Evolutionary conservation across 2,888 invertebrate genomes (phyloP).

Genomic region (Xylota segnis): DNA sequence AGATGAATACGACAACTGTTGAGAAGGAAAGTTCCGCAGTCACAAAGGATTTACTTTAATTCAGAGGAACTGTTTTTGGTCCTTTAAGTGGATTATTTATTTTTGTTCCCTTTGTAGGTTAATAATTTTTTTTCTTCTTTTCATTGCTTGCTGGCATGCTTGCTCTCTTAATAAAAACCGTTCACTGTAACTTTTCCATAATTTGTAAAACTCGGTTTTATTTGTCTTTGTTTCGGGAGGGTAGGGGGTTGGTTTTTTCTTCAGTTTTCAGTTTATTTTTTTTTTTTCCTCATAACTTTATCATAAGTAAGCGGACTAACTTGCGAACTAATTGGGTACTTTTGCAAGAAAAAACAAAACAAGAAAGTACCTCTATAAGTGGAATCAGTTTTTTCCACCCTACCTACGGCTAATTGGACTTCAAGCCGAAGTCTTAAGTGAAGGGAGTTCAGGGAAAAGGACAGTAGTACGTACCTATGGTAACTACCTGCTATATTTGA

Average conservation of each 20-base stretch:
- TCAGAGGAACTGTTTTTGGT: constrained; percentile 1
- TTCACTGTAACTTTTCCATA: neutral
- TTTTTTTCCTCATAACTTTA: no score
- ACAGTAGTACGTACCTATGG: no score
- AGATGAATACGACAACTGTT: neutral
- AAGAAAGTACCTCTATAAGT: neutral
- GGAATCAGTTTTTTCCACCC: neutral
- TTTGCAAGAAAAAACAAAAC: neutral
- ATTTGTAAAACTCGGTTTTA: constrained; percentile 1
- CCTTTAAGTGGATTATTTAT: constrained; percentile 20
- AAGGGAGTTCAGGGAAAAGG: no score
- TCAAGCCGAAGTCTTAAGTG: neutral
- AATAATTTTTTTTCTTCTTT: no score
- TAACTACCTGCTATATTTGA: no score
- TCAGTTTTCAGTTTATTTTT: no score
- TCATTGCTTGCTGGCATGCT: no score
- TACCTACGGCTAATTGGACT: neutral
- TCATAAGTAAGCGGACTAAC: neutral
- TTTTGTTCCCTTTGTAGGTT: neutral
- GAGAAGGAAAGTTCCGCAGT: constrained; percentile 14
- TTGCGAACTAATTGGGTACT: constrained; percentile 2
- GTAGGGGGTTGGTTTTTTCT: no score
- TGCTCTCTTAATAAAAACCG: no score
- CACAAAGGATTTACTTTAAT: constrained; percentile 26
- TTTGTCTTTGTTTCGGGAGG: neutral